Evolutionary conservation across 2,113 vertebrate species (phyloP).

Genomic region (Rhagologus leucostigma): DNA sequence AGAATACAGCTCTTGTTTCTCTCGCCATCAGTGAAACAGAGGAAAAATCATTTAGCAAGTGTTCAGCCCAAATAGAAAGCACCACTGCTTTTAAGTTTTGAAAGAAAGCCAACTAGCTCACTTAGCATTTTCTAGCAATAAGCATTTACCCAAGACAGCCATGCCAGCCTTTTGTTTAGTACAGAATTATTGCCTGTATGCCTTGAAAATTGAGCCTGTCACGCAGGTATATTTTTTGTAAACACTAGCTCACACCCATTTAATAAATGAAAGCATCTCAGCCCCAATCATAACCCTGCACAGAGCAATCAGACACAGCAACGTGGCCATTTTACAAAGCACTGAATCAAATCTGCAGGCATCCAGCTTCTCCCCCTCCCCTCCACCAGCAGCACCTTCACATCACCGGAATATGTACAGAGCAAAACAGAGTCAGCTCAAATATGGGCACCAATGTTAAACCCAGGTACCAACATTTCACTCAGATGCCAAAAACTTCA

Average conservation of each 20-base stretch:
- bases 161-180: not conserved
- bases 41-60: not conserved
- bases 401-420: rapidly evolving
- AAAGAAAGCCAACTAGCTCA: constrained; percentile 7
- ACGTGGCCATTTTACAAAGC: not conserved
- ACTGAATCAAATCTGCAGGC: rapidly evolving
- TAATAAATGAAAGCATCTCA: not conserved
- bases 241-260: not conserved
- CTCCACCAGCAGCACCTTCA: not conserved
- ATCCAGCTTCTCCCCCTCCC: not conserved
- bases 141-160: not conserved
- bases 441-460: rapidly evolving
- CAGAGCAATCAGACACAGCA: not conserved
- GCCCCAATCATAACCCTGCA: not conserved
- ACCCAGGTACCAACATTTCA: not conserved
- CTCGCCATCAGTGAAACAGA: not conserved
- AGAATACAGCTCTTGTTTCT: not conserved
- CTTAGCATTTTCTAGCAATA: constrained; percentile 5
- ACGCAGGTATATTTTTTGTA: not conserved
- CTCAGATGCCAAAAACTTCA: not conserved
- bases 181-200: not conserved
- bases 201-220: not conserved
- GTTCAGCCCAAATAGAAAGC: not conserved
- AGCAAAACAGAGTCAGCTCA: rapidly evolving
- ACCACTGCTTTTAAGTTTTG: not conserved